Base-by-base conservation (phyloP, 2,797 vertebrate species). In the Erethizon dorsatum region DNA sequence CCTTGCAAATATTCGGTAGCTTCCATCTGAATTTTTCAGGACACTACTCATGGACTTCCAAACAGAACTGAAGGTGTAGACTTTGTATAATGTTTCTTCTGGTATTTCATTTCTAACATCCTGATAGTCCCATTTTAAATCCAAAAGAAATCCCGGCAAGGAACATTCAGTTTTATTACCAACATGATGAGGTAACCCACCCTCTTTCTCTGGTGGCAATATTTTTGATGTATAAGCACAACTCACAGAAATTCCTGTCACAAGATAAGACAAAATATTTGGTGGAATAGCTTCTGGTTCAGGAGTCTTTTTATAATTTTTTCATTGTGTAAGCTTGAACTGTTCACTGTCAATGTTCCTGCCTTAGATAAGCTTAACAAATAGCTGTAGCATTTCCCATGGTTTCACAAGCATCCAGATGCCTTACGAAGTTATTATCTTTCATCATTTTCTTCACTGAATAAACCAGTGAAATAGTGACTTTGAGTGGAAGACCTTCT, bases 361-460 rank as follows among this genome's bases (percentile, higher is more conserved):
- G 99, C 99, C 99, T 99, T 99, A 67, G 33, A 67, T 67, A n/a
- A 99, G 99, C 99, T 12, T 99, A 99, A 98, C 99, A 99, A 99
- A 99, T 99, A 97, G 99, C 99, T 8, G 99, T 99, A 67, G 99
- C 99, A 78, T 99, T 99, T 97, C 99, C 99, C 99, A 99, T 99
- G 22, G 99, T 99, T 98, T 99, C 99, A 98, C 99, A 99, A 78
- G 99, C 99, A 96, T 99, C 99, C 98, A 99, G 98, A 97, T 99
- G 99, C 96, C 99, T 99, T 97, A 99, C 99, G 96, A 99, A 98
- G 97, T 99, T 99, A 98, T 99, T 99, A 98, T 99, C 99, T 97
- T 99, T 99, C 99, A 99, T 99, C 99, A 99, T 99, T 99, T 99
- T 99, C 99, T 99, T 99, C 83, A 99, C 99, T 26, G 99, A 99